Percentiles rank a stretch among this genome's conserved stretches.
Evolutionary conservation across 1,140 invertebrate genomes (phyloP).

Genomic region (Drosophila tropicalis): DNA sequence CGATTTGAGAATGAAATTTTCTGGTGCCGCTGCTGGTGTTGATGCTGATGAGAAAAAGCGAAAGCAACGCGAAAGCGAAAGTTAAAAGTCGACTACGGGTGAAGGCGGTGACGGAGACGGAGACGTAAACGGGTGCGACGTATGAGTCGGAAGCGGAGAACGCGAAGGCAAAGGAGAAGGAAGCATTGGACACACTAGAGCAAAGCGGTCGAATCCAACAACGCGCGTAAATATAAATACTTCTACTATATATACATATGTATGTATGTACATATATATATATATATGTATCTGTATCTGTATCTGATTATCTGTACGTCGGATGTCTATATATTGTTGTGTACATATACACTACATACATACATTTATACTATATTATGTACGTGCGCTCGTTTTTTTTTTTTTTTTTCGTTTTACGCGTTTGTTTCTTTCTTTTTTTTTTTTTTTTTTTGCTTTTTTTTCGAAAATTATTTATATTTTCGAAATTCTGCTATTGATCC

Average conservation of each 20-base stretch:
- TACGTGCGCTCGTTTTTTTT: constrained; percentile 25
- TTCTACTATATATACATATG: constrained; percentile 68
- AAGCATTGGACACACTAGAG: constrained; percentile 27
- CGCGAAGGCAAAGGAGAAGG: constrained; percentile 24
- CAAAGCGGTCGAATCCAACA: constrained; percentile 46
- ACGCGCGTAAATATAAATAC: constrained; percentile 68
- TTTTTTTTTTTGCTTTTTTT: constrained; percentile 14
- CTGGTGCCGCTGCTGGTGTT: constrained; percentile 12
- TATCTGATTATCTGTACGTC: constrained; percentile 76
- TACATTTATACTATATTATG: constrained; percentile 11
- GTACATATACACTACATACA: constrained; percentile 10
- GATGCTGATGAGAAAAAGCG: constrained; percentile 37
- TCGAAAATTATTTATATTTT: constrained; percentile 22
- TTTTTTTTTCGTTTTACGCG: constrained; percentile 27
- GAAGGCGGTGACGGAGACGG: constrained; percentile 3
- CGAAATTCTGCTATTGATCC: constrained; percentile 48
- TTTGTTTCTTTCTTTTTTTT: constrained; percentile 19
- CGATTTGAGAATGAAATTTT: constrained; percentile 37
- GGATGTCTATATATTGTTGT: constrained; percentile 42
- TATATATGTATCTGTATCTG: too few relatives aligned
- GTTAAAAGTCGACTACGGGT: constrained; percentile 49
- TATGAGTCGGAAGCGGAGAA: constrained; percentile 13
- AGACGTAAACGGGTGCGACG: background rate
- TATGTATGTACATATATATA: constrained; percentile 51
- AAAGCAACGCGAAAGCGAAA: constrained; percentile 59